Conservation (phyloP, 2,888 invertebrate species). For the Chamaedrilus cognettii region DNA sequence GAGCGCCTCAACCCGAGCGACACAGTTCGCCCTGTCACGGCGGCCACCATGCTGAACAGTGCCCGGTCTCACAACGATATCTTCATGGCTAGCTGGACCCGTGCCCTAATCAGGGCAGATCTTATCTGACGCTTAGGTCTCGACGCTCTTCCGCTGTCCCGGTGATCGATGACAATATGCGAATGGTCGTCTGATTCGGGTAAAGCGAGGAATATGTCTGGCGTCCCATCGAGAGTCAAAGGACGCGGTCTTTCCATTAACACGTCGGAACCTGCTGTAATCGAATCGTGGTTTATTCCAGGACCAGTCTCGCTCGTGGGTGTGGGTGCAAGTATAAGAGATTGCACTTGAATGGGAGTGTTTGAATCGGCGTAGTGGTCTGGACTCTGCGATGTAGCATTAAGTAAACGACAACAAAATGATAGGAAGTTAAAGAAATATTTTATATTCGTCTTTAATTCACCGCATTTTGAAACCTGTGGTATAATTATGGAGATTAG, state of each 20-base stretch:
- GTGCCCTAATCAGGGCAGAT: constrained; percentile 25
- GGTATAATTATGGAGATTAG: too few species aligned
- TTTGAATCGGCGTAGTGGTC: too few species aligned
- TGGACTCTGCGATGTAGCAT: too few species aligned
- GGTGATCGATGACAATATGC: constrained; percentile 4
- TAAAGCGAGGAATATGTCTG: background rate
- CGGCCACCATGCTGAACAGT: background rate
- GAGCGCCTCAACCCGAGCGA: constrained; percentile 4
- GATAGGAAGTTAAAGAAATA: too few species aligned
- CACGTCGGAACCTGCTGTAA: constrained; percentile 21
- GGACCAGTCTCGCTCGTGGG: background rate
- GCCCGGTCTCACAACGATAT: constrained; percentile 16
- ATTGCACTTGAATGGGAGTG: background rate
- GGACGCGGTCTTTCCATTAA: constrained; percentile 29
- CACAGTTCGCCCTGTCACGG: background rate
- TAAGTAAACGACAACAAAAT: too few species aligned
- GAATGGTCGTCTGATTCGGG: constrained; percentile 1
- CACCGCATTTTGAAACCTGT: too few species aligned
- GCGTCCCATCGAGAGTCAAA: constrained; percentile 16
- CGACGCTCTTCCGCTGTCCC: background rate
- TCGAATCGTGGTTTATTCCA: constrained; percentile 25
- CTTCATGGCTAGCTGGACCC: constrained; percentile 28
- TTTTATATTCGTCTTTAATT: too few species aligned
- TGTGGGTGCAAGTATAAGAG: background rate
- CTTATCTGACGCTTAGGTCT: constrained; percentile 14